Evolutionary conservation across 2,888 invertebrate genomes (phyloP), one percentile per base, ranked within the genome.

Genomic region (Meloe dianella): DNA sequence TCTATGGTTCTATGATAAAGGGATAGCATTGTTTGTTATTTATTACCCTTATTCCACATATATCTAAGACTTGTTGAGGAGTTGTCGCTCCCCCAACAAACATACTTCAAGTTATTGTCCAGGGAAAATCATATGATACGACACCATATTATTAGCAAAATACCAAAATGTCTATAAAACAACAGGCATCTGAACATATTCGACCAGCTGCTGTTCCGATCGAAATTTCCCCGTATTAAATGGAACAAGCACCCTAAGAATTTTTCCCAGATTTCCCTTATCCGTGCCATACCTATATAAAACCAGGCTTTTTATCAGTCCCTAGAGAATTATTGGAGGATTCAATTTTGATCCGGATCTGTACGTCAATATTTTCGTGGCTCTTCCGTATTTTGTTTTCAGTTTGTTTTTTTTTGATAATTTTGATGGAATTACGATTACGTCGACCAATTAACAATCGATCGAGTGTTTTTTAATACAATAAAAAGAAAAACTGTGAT

Each of bases 291-390:
- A 35, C n/a, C 14, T 38, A n/a, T 17, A 68, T 68, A 68, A 68
- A 68, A 60, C 9, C 62, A 63, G 57, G 68, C 63, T 69, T 69
- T 69, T 69, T 41, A 66, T 66, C 62, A 61, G 64, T 64, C 62
- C 64, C 64, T 61, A 56, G 63, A 41, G 68, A 62, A 59, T 30
- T 61, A 64, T 66, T 64, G 64, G 62, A 62, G 61, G 66, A 69
- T 69, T 69, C 62, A 66, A 69, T 69, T 69, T 69, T 61, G 60
- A 68, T 65, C 24, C 58, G 6, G 17, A 29, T 27, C 57, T 14
- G 58, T n/a, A 20, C 58, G 29, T 58, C 27, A 47, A 20, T 47
- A 20, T 47, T 47, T 47, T 47, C 12, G 20, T 47, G 20, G 8
- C 20, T 17, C n/a, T n/a, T 17, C 17, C 41, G n/a, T 41, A n/a